These are phyloP conservation scores for Agrochola lychnidis DNA, from an alignment of 2,888 invertebrate species.

Conservation along the genomic window DNA sequence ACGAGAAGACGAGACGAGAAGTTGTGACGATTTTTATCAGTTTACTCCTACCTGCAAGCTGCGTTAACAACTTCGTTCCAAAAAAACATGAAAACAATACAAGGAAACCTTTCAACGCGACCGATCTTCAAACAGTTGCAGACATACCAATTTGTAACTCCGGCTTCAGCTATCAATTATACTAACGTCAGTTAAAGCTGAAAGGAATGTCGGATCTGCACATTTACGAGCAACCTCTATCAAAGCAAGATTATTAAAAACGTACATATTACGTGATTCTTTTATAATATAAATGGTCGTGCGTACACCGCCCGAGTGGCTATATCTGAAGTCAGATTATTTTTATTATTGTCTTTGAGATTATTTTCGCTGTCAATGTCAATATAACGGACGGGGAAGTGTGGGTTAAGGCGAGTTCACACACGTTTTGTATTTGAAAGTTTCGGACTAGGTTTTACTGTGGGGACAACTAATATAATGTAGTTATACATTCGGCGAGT, in stretches of 20 bases:
- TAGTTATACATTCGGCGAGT: not conserved
- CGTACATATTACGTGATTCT: constrained; percentile 58
- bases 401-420: constrained; percentile 52
- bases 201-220: constrained; percentile 59
- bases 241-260: constrained; percentile 66
- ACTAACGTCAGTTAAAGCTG: constrained; percentile 27
- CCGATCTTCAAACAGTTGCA: not conserved
- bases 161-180: constrained; percentile 50
- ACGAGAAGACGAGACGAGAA: no score
- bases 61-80: not conserved
- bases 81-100: not conserved
- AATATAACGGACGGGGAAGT: constrained; percentile 68
- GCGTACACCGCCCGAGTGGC: constrained; percentile 63
- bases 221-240: constrained; percentile 54
- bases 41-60: not conserved
- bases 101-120: not conserved
- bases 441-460: not conserved
- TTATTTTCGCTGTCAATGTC: constrained; percentile 78
- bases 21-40: not conserved
- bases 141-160: constrained; percentile 17
- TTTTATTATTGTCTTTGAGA: constrained; percentile 74
- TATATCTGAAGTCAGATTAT: constrained; percentile 69
- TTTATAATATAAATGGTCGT: constrained; percentile 64
- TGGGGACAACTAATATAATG: not conserved
- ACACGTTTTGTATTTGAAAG: not conserved